A percentile compares a stretch with the other conserved stretches of the same genome.
phyloP scores from a whole-genome alignment of 1,140 invertebrate species.

The Scaptodrosophila lebanonensis region DNA sequence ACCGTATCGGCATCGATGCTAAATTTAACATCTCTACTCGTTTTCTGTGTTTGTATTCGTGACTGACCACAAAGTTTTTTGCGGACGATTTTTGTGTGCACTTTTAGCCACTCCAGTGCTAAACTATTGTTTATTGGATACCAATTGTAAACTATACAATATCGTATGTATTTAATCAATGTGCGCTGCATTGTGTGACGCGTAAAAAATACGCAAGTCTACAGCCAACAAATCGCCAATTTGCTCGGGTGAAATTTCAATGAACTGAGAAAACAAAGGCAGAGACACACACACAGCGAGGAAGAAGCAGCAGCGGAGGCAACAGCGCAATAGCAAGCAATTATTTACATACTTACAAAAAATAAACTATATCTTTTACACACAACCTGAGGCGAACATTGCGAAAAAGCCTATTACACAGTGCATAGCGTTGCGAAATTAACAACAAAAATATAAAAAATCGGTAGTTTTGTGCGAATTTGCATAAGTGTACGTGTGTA shows the following conservation, averaged over 20 bases:
- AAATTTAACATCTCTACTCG: constrained; percentile 15
- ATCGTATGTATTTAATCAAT: constrained; percentile 29
- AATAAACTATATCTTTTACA: constrained; percentile 53
- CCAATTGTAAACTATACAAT: constrained; percentile 33
- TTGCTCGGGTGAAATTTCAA: constrained; percentile 72
- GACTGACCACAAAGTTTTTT: constrained; percentile 70
- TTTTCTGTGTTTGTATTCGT: constrained; percentile 69
- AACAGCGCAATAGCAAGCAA: constrained; percentile 74
- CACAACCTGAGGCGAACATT: constrained; percentile 40
- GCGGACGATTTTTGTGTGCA: constrained; percentile 71
- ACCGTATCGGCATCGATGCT: constrained; percentile 42
- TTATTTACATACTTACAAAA: constrained; percentile 66
- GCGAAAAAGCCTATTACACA: background rate
- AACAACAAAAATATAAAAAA: constrained; percentile 7
- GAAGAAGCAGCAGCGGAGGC: constrained; percentile 63
- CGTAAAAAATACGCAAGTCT: constrained; percentile 58
- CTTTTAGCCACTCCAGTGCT: constrained; percentile 59
- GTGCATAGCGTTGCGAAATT: constrained; percentile 12
- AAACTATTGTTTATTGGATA: constrained; percentile 49
- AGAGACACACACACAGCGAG: constrained; percentile 58
- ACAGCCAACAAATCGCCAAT: constrained; percentile 63
- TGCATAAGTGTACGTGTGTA: constrained; percentile 26
- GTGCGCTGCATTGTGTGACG: constrained; percentile 31
- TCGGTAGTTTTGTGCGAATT: constrained; percentile 9
- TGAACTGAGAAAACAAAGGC: constrained; percentile 75